Evolutionary conservation across 2,797 vertebrate genomes (phyloP), one percentile per base, ranked within the genome.

Genomic region (Silurus aristotelis): DNA sequence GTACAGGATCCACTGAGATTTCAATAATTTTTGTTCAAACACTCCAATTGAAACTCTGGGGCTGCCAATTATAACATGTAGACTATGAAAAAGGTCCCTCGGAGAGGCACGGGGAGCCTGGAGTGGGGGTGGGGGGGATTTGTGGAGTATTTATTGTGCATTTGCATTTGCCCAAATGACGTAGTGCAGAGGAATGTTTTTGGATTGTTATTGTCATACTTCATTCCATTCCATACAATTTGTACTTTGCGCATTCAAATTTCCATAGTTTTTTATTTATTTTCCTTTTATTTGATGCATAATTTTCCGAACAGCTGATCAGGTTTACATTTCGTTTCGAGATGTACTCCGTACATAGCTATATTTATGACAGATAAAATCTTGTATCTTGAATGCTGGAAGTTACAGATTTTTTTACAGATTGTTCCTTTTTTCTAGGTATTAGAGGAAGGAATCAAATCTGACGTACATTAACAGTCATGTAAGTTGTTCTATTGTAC

Each of bases 1-100:
- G 1, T 17, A 64, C 46, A 46, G n/a, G 20, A 90, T 88, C 89
- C 71, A 70, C 82, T 68, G 89, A 89, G 91, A 93, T 93, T 63
- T 64, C 22, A n/a, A 91, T 93, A 85, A 88, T 93, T 93, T 92
- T 90, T 94, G 92, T 92, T 92, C 90, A 94, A 95, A 90, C 90
- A 89, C 93, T 90, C 89, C 89, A 90, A 86, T 81, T 81, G 19
- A 58, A 85, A 85, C 86, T 86, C 76, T 82, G 72, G 84, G 72
- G 10, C 31, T 67, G 86, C 80, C 80, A 83, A 82, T 75, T 88
- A 79, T 84, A 83, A 77, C 71, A 38, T 14, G 43, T 46, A 83
- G 77, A 22, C 60, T 25, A 88, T 81, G 77, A 31, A 84, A 84
- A 22, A 79, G 66, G 66, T 60, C 0, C 63, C 61, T 52, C 25